phyloP scores from a whole-genome alignment of 2,113 vertebrate species.

The Dipodomys merriami region DNA sequence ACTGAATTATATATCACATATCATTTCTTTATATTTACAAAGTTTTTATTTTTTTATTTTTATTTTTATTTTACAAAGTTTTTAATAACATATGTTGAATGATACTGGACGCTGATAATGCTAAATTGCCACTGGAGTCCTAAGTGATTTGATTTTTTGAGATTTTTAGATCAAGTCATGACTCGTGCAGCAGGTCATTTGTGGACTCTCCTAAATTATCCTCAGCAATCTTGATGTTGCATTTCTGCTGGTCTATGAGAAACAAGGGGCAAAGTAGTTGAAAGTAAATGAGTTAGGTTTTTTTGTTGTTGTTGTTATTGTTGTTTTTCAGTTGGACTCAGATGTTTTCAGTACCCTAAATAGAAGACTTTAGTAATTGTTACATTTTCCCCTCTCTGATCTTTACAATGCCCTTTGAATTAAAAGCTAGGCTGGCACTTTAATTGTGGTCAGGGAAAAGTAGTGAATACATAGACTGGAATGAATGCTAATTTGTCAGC shows the following conservation, averaged over 20 bases:
- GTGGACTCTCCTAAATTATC: not conserved
- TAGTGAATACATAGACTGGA: conserved; percentile 70
- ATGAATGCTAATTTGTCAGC: conserved; percentile 80
- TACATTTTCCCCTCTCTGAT: conserved; percentile 68
- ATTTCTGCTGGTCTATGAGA: conserved; percentile 54
- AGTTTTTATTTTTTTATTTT: no score
- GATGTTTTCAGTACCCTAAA: conserved; percentile 76
- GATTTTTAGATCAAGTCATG: conserved; percentile 18
- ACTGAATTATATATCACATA: not conserved
- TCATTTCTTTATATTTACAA: conserved; percentile 21
- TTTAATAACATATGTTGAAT: not conserved
- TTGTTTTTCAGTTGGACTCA: conserved; percentile 68
- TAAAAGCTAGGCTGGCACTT: conserved; percentile 74
- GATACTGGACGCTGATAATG: conserved; percentile 7
- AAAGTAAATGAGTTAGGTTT: conserved; percentile 68
- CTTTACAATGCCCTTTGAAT: conserved; percentile 74
- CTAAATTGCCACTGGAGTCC: not conserved
- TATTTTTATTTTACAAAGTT: not conserved
- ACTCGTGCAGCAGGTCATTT: conserved; percentile 1
- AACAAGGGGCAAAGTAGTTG: conserved; percentile 69
- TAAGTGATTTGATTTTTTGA: not conserved
- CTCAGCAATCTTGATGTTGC: not conserved
- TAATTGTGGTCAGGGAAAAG: conserved; percentile 76
- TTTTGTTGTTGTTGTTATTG: no score
- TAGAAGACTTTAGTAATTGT: conserved; percentile 78